A percentile compares a stretch with the other conserved stretches of the same genome.
Conservation (phyloP, 2,113 vertebrate species). For the Hemichromis elongatus region DNA sequence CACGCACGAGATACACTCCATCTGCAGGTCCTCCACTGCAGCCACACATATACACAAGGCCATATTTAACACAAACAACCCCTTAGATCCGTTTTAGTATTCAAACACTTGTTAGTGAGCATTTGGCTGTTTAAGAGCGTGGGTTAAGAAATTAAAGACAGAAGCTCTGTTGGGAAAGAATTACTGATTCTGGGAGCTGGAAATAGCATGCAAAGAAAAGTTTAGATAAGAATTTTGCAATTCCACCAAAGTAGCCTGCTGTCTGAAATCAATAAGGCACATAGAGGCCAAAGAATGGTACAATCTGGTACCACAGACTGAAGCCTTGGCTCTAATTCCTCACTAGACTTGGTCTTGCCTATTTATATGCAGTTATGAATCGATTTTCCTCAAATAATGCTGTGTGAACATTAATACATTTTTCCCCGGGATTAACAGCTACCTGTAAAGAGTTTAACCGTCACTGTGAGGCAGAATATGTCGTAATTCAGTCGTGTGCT, state of each 20-base stretch:
- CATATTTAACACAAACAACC: neutral
- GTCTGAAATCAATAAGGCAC: constrained; percentile 21
- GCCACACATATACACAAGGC: neutral
- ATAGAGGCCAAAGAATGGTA: neutral
- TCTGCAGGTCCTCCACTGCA: constrained; percentile 87
- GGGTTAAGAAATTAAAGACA: neutral
- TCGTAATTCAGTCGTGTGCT: neutral
- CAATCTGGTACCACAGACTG: neutral
- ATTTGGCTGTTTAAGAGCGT: neutral
- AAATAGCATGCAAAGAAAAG: constrained; percentile 11
- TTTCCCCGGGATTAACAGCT: neutral
- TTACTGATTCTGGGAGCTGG: neutral
- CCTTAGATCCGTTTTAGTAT: neutral
- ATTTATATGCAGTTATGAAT: neutral
- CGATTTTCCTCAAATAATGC: neutral
- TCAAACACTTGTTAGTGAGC: neutral
- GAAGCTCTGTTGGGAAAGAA: neutral
- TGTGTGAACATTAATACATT: neutral
- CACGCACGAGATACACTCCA: constrained; percentile 82
- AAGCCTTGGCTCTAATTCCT: constrained; percentile 1
- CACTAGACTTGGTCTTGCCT: neutral
- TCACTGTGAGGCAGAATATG: neutral
- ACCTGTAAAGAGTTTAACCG: neutral
- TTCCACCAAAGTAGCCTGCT: neutral
- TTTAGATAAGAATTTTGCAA: constrained; percentile 23